These are phyloP conservation scores for Macrotrachela quadricornifera DNA, from an alignment of 1,140 invertebrate species.

Conservation along the genomic window DNA sequence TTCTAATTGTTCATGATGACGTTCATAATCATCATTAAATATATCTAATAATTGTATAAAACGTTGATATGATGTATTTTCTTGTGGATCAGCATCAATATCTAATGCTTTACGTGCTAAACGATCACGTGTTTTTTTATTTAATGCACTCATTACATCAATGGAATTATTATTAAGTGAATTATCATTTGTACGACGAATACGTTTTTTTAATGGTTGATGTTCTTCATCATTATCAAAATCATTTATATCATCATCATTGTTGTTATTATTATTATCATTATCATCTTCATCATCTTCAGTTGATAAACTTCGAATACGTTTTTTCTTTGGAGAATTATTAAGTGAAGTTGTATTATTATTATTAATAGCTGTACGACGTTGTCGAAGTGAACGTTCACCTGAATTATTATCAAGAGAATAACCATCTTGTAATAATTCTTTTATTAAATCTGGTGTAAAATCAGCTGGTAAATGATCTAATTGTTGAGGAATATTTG, in stretches of 20 bases:
- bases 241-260: neutral
- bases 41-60: conserved; percentile 2
- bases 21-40: conserved; percentile 3
- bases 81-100: neutral
- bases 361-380: too few relatives aligned
- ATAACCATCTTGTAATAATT: conserved; percentile 4
- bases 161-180: neutral
- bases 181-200: neutral
- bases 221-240: neutral
- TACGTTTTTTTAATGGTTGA: neutral
- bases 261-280: too few relatives aligned
- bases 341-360: neutral
- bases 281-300: neutral
- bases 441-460: conserved; percentile 4
- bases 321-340: neutral
- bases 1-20: neutral
- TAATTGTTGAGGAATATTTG: too few relatives aligned
- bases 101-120: neutral
- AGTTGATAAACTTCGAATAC: neutral
- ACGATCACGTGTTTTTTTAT: neutral
- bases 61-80: conserved; percentile 1
- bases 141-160: neutral
- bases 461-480: conserved; percentile 2
- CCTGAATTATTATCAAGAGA: neutral
- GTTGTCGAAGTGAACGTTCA: neutral